Evolutionary conservation across 1,140 invertebrate genomes (phyloP), one percentile per base, ranked within the genome.

Genomic region (Saccostrea glomerata): DNA sequence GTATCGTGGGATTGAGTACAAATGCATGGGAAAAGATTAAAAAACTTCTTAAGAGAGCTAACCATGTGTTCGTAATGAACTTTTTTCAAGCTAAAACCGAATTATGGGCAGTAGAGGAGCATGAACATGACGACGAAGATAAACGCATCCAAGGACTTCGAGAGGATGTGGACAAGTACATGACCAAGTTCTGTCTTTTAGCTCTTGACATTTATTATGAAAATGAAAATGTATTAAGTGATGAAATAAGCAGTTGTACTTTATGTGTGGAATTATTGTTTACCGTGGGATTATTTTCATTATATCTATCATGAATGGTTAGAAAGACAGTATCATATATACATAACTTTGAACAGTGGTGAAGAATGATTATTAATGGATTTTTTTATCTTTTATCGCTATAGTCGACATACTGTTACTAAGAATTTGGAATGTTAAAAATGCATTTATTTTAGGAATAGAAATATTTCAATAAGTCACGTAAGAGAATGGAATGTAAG

Each of bases 171-270:
- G n/a, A 70, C 66, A 25, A 70, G 66, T 70, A 70, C 25, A 70
- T 25, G 66, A 70, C 20, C n/a, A 70, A 70, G 66, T 70, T 70
- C n/a, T 70, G 66, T 70, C 66, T 70, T 12, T 70, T n/a, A 70
- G 9, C n/a, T 30, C n/a, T 9, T 2, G 20, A 70, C n/a, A 70
- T 70, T 70, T 25, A 70, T 70, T 70, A 5, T 25, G 66, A 70
- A 70, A 70, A 70, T 30, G 23, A 25, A 70, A n/a, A 23, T 30
- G 23, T 70, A 11, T 70, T 25, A 25, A 23, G 25, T 70, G 66
- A 30, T 23, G 66, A 70, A 25, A 70, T 70, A 25, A n/a, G 25
- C 66, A 70, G 66, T 70, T 23, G 25, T 23, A 70, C 66, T 70
- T 70, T 70, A 70, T 70, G 66, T 12, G 66, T 25, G 66, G 66